Conservation (phyloP, 2,113 vertebrate genomes). For the Sterna hirundo region DNA sequence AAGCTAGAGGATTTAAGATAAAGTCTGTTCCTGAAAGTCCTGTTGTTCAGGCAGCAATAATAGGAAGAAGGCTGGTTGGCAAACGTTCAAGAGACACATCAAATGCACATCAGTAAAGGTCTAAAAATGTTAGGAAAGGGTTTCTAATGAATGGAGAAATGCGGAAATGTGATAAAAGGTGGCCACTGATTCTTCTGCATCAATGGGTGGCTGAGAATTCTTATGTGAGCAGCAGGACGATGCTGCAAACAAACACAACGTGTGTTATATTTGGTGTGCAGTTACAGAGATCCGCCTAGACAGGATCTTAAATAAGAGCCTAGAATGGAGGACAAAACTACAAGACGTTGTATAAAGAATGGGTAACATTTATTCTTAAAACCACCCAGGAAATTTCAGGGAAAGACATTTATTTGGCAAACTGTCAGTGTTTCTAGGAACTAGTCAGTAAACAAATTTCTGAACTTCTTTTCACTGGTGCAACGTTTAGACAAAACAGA, state of each 20-base stretch:
- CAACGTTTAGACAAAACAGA: background rate
- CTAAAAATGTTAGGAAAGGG: background rate
- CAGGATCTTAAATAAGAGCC: background rate
- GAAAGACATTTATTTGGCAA: background rate
- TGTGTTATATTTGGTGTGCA: rapidly evolving
- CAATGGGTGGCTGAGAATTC: background rate
- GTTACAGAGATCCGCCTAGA: background rate
- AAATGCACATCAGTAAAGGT: background rate
- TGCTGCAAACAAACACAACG: background rate
- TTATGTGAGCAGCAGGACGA: background rate
- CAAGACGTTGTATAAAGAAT: background rate
- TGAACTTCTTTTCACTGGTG: background rate
- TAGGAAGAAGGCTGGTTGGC: background rate
- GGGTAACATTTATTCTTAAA: background rate
- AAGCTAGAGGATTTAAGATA: conserved; percentile 5
- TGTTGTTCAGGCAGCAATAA: background rate
- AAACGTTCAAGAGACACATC: background rate
- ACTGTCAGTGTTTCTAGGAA: background rate
- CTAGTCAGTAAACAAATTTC: background rate
- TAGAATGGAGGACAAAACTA: background rate
- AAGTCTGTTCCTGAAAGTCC: background rate
- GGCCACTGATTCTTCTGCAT: background rate
- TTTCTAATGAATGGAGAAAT: background rate
- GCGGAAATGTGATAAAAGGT: background rate
- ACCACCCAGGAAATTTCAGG: background rate